phyloP scores from a whole-genome alignment of 2,888 invertebrate species.

The Heteropelma amictum region DNA sequence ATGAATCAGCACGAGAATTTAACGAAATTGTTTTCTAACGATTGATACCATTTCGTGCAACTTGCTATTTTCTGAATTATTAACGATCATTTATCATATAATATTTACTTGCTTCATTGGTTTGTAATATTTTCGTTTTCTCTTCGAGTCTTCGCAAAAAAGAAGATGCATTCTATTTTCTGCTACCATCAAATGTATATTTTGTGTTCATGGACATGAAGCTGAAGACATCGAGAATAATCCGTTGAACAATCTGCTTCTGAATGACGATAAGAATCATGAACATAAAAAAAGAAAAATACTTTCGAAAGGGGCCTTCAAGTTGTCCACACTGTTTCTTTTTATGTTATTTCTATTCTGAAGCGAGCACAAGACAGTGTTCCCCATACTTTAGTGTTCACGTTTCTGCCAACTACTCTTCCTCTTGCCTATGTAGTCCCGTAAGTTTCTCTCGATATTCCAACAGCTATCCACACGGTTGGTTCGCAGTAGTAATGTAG shows the following conservation, averaged over 20 bases:
- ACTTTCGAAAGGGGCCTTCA: conserved; percentile 3
- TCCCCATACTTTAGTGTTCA: conserved; percentile 37
- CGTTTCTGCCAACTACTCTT: conserved; percentile 18
- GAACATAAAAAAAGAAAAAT: conserved; percentile 2
- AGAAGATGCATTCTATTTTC: neutral
- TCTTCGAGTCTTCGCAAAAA: neutral
- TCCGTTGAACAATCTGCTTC: conserved; percentile 38
- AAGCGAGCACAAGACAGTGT: neutral
- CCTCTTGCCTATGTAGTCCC: neutral
- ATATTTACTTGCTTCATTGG: too few relatives aligned
- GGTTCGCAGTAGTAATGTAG: conserved; percentile 58
- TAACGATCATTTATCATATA: too few relatives aligned
- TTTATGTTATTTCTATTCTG: neutral
- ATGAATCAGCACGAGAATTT: too few relatives aligned
- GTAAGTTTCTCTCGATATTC: conserved; percentile 23
- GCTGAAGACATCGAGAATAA: conserved; percentile 31
- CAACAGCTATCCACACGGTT: conserved; percentile 15
- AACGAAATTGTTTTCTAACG: too few relatives aligned
- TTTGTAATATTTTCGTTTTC: too few relatives aligned
- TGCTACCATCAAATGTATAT: neutral
- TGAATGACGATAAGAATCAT: conserved; percentile 36
- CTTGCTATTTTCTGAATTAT: too few relatives aligned
- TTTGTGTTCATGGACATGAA: neutral
- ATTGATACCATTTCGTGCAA: too few relatives aligned
- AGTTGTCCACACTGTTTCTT: conserved; percentile 15